Base-by-base conservation (phyloP, 2,113 vertebrate genomes). In the Myrmecobius fasciatus region DNA sequence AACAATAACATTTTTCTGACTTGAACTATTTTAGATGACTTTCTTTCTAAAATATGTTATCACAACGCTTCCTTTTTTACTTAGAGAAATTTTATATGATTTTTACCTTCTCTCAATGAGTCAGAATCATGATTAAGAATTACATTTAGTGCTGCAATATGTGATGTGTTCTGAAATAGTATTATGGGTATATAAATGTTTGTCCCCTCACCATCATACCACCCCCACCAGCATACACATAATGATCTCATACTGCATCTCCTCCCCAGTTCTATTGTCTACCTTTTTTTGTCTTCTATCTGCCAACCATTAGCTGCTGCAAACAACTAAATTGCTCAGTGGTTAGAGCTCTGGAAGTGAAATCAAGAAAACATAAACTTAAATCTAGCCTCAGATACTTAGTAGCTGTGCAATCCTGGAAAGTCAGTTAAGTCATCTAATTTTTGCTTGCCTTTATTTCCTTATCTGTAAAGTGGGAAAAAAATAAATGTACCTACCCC, bases 111-210 rank as follows among this genome's bases (percentile, higher is more conserved):
- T 97, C 96, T 97, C 96, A 94, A 96, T 95, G 96, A 96, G 90
- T 97, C 96, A 92, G 93, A 48, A 75, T 92, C 90, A 92, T 95
- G 93, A 95, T 97, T 97, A 97, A 93, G 91, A 93, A 97, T 96
- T 93, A 92, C 92, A 96, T 96, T 96, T 93, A 97, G 97, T 97
- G 94, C 92, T 95, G 96, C 94, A 95, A 94, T 36, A 67, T 36
- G 31, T 56, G 36, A 67, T 67, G 31, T 67, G 12, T 67, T 67
- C 31, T 67, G 67, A 83, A 43, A 43, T n/a, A 83, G n/a, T 43
- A 20, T 83, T n/a, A 43, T 83, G 2, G 6, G 17, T 43, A 43
- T 83, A 43, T 43, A 75, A 17, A 83, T 43, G n/a, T 83, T 83
- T 43, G n/a, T 43, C 60, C 4, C 60, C 1, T n/a, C n/a, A 36